These are phyloP conservation scores for Pogonognathellus flavescens DNA, from an alignment of 1,140 invertebrate genomes.

Conservation along the genomic window DNA sequence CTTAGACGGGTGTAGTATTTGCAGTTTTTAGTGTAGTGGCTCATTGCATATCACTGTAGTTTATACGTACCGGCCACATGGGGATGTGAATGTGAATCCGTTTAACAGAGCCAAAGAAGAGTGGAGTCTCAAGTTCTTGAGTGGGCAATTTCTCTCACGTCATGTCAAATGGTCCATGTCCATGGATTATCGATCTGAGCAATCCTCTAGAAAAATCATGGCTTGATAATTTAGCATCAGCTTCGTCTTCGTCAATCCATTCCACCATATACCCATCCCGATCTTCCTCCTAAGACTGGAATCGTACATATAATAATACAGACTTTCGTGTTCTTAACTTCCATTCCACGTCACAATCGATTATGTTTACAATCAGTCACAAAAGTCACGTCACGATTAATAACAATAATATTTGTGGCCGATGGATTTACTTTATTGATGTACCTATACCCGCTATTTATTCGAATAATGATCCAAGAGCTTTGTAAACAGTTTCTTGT, in stretches of 20 bases:
- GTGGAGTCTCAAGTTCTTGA: slow-evolving; percentile 26
- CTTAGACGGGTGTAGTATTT: not conserved
- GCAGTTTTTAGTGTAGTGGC: not conserved
- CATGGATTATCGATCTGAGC: slow-evolving; percentile 63
- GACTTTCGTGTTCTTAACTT: not conserved
- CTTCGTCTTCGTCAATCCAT: slow-evolving; percentile 47
- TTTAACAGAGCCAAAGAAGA: slow-evolving; percentile 30
- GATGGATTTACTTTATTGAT: no score
- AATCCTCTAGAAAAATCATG: slow-evolving; percentile 56
- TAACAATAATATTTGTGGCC: not conserved
- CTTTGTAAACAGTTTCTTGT: no score
- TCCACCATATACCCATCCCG: not conserved
- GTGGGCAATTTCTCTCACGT: slow-evolving; percentile 64
- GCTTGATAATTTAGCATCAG: slow-evolving; percentile 62
- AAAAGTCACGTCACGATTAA: not conserved
- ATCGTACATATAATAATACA: no score
- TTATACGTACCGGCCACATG: not conserved
- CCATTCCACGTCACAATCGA: not conserved
- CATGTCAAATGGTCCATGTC: slow-evolving; percentile 65
- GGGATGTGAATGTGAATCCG: slow-evolving; percentile 38
- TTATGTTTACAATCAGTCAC: not conserved
- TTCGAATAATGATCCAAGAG: no score
- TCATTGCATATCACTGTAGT: no score
- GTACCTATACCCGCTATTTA: no score
- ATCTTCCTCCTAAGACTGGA: not conserved